These are phyloP conservation scores for Taxidea taxus DNA, from an alignment of 2,113 vertebrate genomes.

Conservation along the genomic window DNA sequence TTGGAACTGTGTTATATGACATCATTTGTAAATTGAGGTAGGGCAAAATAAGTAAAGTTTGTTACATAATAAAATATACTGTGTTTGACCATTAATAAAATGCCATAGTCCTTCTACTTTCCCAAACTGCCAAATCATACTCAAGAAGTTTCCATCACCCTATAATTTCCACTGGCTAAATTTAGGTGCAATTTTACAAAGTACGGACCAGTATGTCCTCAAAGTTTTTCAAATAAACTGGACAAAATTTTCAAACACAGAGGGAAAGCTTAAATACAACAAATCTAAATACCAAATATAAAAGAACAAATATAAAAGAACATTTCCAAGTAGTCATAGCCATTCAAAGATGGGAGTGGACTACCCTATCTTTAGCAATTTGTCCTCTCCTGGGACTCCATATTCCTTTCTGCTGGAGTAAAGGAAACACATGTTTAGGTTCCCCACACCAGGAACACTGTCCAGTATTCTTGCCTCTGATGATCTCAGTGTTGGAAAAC, in stretches of 20 bases:
- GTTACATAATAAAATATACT: conserved; percentile 7
- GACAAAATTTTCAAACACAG: background rate
- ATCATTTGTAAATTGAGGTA: background rate
- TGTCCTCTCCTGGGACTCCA: background rate
- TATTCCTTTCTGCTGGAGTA: background rate
- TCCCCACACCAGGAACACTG: background rate
- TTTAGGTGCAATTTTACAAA: background rate
- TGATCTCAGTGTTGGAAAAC: background rate
- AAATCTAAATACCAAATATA: background rate
- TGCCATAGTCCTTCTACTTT: background rate
- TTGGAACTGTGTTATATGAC: background rate
- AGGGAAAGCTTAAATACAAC: background rate
- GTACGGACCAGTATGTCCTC: background rate
- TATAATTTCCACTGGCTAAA: background rate
- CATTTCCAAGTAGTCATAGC: background rate
- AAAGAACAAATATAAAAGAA: background rate
- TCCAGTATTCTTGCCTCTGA: background rate
- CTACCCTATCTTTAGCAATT: background rate
- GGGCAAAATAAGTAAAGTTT: background rate
- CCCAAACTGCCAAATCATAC: background rate
- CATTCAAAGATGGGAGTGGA: background rate
- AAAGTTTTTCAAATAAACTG: background rate
- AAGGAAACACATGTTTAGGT: background rate
- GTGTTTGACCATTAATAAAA: conserved; percentile 1
- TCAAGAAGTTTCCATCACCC: background rate